These are phyloP conservation scores for Uloborus plumipes DNA, from an alignment of 2,888 invertebrate genomes.

Conservation along the genomic window DNA sequence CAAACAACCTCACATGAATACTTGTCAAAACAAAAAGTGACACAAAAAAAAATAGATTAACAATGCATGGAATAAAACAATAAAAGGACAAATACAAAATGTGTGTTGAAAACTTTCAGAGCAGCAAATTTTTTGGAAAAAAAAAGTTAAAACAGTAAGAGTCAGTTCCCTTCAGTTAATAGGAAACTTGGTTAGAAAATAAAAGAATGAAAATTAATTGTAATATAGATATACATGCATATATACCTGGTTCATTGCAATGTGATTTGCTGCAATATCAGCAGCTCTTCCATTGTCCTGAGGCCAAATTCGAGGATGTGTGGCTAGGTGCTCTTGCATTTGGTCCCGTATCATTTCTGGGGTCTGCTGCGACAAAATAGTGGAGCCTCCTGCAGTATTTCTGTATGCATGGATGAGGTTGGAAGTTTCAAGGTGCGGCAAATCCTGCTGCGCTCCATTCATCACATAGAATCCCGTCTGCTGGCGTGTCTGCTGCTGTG, in stretches of 20 bases:
- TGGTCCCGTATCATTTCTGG: conserved; percentile 33
- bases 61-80: too few relatives aligned
- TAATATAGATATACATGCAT: not conserved
- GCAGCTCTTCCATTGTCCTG: conserved; percentile 31
- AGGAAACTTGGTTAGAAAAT: too few relatives aligned
- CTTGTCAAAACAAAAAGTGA: too few relatives aligned
- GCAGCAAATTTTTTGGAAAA: too few relatives aligned
- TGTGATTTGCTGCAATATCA: conserved; percentile 31
- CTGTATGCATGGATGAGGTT: conserved; percentile 39
- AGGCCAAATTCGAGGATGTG: conserved; percentile 53
- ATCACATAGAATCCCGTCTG: conserved; percentile 50
- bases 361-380: conserved; percentile 17
- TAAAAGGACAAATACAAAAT: too few relatives aligned
- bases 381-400: conserved; percentile 16
- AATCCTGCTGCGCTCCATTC: conserved; percentile 26
- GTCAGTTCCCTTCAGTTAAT: too few relatives aligned
- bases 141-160: too few relatives aligned
- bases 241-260: conserved; percentile 44
- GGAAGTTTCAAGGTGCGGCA: conserved; percentile 20
- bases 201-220: too few relatives aligned
- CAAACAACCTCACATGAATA: too few relatives aligned
- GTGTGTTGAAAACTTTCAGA: too few relatives aligned
- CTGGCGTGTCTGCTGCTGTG: conserved; percentile 13
- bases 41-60: too few relatives aligned
- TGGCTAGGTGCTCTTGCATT: conserved; percentile 43